These are phyloP conservation scores for Aphelinus certus DNA, from an alignment of 1,140 invertebrate species.

Conservation along the genomic window DNA sequence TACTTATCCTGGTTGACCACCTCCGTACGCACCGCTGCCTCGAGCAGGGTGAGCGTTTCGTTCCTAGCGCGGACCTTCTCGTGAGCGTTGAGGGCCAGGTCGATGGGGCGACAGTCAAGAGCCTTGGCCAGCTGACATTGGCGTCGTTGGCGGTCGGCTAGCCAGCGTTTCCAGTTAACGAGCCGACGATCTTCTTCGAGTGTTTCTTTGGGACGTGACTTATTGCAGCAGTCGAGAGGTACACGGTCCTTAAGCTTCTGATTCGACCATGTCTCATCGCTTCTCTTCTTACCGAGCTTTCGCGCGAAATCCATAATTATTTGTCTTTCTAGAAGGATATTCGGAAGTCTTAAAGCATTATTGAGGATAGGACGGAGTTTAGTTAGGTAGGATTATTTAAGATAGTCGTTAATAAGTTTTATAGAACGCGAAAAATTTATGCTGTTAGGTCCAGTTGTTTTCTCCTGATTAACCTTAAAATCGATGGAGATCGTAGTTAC, in stretches of 20 bases:
- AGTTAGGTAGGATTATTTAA: no score
- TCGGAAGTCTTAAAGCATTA: no score
- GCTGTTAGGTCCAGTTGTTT: no score
- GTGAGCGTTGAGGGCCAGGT: conserved; percentile 54
- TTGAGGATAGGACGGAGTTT: no score
- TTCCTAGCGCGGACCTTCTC: conserved; percentile 46
- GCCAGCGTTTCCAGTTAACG: conserved; percentile 54
- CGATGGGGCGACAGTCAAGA: conserved; percentile 52
- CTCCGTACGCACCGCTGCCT: conserved; percentile 53
- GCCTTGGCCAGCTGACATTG: conserved; percentile 23
- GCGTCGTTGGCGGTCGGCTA: conserved; percentile 39
- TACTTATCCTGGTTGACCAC: conserved; percentile 45
- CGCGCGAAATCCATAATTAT: conserved; percentile 47
- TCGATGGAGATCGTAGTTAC: no score
- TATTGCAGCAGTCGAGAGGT: background rate
- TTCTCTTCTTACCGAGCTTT: conserved; percentile 44
- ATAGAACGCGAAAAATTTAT: no score
- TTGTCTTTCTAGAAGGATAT: no score
- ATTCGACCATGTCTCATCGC: background rate
- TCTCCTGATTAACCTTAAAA: no score
- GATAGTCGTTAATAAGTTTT: no score
- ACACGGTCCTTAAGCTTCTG: background rate
- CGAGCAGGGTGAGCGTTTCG: conserved; percentile 49
- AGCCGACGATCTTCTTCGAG: conserved; percentile 49
- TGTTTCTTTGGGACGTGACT: background rate